Conservation (phyloP, 2,797 vertebrate species). For the Naso thynnoides region DNA sequence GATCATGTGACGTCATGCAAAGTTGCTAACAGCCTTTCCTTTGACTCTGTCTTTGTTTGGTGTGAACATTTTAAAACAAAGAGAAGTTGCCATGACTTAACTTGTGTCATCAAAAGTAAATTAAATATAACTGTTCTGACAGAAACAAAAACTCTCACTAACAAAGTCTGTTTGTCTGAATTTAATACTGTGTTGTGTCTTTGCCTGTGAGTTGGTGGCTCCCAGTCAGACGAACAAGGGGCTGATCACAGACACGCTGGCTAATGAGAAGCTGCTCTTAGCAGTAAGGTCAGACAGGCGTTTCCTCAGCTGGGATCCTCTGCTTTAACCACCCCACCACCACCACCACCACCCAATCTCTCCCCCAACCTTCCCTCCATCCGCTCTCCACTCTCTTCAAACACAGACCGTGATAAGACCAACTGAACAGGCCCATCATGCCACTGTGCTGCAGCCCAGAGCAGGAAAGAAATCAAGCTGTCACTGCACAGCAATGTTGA, state of each 20-base stretch:
- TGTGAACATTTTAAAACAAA: no score
- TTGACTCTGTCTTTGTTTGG: no score
- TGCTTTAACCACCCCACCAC: conserved; percentile 77
- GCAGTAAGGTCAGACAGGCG: conserved; percentile 84
- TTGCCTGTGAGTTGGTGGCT: conserved; percentile 11
- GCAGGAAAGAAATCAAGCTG: conserved; percentile 90
- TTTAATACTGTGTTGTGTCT: conserved; percentile 15
- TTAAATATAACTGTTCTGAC: no score
- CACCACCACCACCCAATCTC: conserved; percentile 57
- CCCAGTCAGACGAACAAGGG: conserved; percentile 15
- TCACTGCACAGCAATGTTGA: conserved; percentile 86
- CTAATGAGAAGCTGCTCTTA: conserved; percentile 94
- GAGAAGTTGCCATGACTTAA: no score
- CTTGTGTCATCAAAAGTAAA: no score
- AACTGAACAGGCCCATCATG: conserved; percentile 95
- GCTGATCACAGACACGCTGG: conserved; percentile 82
- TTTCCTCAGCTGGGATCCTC: conserved; percentile 85
- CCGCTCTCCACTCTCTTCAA: conserved; percentile 79
- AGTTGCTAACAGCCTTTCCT: no score
- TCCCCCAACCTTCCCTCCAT: conserved; percentile 65
- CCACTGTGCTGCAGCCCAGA: conserved; percentile 87
- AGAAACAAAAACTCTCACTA: no score
- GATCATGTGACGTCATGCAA: no score
- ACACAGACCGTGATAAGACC: conserved; percentile 92
- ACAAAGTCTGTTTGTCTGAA: no score